Conservation (phyloP, 1,140 invertebrate species). For the Euura lappo region DNA sequence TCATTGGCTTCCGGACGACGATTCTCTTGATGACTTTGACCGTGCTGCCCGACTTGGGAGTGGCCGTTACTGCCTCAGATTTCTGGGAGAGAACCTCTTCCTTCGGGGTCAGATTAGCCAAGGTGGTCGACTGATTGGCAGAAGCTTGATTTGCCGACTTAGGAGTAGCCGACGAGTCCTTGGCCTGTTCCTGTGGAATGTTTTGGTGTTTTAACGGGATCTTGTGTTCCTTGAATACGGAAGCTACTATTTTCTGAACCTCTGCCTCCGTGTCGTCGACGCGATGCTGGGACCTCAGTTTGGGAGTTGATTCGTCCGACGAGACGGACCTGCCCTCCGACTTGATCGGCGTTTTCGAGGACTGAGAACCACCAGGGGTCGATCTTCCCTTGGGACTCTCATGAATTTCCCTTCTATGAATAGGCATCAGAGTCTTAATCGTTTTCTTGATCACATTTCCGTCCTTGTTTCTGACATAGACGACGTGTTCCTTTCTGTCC, state of each 20-base stretch:
- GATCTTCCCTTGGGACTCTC: conserved; percentile 31
- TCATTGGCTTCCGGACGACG: conserved; percentile 48
- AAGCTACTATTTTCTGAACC: conserved; percentile 58
- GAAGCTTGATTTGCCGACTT: neutral
- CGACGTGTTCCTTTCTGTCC: conserved; percentile 52
- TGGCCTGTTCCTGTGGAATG: conserved; percentile 37
- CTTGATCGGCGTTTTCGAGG: neutral
- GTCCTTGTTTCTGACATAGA: conserved; percentile 53
- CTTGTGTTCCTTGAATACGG: conserved; percentile 58
- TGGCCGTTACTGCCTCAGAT: conserved; percentile 38
- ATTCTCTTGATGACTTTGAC: conserved; percentile 57
- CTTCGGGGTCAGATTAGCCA: conserved; percentile 17
- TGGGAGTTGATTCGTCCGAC: conserved; percentile 1
- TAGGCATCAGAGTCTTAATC: conserved; percentile 58
- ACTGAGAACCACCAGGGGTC: neutral
- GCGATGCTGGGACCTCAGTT: conserved; percentile 13
- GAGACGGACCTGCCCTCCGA: neutral
- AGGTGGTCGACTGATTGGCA: conserved; percentile 13
- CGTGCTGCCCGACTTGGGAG: conserved; percentile 43
- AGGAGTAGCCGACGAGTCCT: conserved; percentile 29
- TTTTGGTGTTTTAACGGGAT: conserved; percentile 52
- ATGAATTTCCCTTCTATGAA: conserved; percentile 44
- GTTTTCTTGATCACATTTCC: conserved; percentile 56
- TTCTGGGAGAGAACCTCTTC: conserved; percentile 35
- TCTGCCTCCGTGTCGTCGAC: conserved; percentile 56